phyloP scores from a whole-genome alignment of 2,113 vertebrate species.

The Pelecanoides urinatrix region DNA sequence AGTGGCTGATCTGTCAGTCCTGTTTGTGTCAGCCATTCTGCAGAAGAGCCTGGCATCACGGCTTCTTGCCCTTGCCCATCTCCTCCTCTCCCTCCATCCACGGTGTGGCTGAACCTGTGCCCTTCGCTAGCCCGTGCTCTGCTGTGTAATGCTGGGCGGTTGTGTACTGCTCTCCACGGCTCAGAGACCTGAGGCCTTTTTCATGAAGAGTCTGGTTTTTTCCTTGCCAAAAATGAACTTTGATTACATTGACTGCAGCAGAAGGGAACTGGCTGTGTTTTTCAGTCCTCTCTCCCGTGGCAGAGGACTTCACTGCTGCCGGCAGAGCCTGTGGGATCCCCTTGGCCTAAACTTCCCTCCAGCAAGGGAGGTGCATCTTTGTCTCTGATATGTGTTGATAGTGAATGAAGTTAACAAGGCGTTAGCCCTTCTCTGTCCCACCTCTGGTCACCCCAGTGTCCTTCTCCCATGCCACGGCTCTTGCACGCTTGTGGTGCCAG shows the following conservation, averaged over 20 bases:
- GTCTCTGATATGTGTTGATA: not conserved
- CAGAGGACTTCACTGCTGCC: not conserved
- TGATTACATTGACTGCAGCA: not conserved
- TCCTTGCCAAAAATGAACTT: not conserved
- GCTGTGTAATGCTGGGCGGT: not conserved
- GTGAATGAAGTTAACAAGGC: not conserved
- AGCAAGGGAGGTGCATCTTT: not conserved
- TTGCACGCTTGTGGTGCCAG: fast-evolving
- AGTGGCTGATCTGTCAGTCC: not conserved
- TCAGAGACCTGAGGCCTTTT: not conserved
- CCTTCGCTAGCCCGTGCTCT: fast-evolving
- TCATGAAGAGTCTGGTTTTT: not conserved
- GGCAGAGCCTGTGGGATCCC: not conserved
- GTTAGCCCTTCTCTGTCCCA: not conserved
- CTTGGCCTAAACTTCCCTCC: not conserved
- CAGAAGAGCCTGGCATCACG: not conserved
- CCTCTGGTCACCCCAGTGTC: not conserved
- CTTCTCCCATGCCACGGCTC: fast-evolving
- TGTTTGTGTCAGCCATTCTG: not conserved
- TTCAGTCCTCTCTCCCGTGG: not conserved
- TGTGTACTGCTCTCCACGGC: not conserved
- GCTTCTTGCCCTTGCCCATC: not conserved
- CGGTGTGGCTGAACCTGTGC: fast-evolving
- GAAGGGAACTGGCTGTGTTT: not conserved
- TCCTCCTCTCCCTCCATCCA: not conserved